Evolutionary conservation across 2,113 vertebrate genomes (phyloP), one percentile per base, ranked within the genome.

Genomic region (Trichomycterus rosablanca): DNA sequence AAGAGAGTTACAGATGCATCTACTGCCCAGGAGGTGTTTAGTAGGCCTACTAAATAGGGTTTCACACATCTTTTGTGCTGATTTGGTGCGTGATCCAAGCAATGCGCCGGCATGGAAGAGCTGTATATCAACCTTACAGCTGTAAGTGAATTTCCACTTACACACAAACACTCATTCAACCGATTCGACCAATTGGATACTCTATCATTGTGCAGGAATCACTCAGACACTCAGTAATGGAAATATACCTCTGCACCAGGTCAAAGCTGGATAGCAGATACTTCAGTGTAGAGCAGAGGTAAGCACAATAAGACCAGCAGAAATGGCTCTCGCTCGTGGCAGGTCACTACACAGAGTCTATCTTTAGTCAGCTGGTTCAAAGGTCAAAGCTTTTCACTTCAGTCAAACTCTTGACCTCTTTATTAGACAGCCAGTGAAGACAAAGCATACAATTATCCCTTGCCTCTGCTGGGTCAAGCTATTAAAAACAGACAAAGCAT

Each of bases 371-470:
- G 50, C 20, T 22, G 35, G 67, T 37, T 63, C 64, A 70, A 35
- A 73, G 70, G 70, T 75, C 67, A 77, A 70, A 34, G n/a, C 51
- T 49, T 50, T 48, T 66, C 63, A 67, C 53, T 57, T 62, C 39
- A 46, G 32, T 45, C 34, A 45, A 42, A 59, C 63, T 67, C 46
- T 55, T 56, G 56, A 72, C 58, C 63, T 40, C 56, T 54, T 16
- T 60, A 61, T 54, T 39, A 67, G 43, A 59, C 53, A 14, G 28
- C 52, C 49, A 54, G 63, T 37, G 59, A 46, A 62, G 60, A 45
- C 56, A 52, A 62, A 48, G 63, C 35, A 54, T 56, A 74, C 63
- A 66, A 69, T 68, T 68, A 68, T 54, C 57, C 55, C 48, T 59
- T 34, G 42, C 42, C 53, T 55, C 3, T 6, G 14, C 42, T 11